Conservation (phyloP, 2,888 invertebrate genomes). For the Incurvaria masculella region DNA sequence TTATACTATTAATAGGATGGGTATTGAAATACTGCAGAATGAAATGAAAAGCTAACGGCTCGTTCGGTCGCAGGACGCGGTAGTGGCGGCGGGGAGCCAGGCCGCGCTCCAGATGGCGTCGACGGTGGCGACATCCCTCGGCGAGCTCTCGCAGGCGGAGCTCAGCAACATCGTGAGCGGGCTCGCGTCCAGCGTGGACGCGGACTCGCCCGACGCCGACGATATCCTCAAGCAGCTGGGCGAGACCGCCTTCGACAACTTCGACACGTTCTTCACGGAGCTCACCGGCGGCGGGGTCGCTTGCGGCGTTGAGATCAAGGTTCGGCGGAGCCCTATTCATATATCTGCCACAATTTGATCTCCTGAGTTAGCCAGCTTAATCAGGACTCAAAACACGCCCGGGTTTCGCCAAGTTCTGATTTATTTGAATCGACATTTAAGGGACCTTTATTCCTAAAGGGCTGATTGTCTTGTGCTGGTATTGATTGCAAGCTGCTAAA, state of each 20-base stretch:
- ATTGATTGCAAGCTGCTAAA: no score
- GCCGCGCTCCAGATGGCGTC: constrained; percentile 48
- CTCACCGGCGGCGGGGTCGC: constrained; percentile 55
- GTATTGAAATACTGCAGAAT: no score
- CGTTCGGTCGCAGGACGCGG: constrained; percentile 62
- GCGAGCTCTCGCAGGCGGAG: constrained; percentile 71
- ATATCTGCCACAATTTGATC: no score
- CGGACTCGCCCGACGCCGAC: constrained; percentile 62
- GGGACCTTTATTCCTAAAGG: no score
- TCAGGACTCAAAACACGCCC: no score
- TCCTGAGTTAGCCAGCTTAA: no score
- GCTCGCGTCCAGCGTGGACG: constrained; percentile 46
- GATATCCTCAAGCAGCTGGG: constrained; percentile 80
- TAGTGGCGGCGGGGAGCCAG: constrained; percentile 54
- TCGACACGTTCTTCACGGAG: constrained; percentile 79
- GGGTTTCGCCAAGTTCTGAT: no score
- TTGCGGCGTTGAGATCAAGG: constrained; percentile 63
- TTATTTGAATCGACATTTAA: no score
- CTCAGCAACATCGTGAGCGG: constrained; percentile 64
- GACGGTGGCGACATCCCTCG: constrained; percentile 40
- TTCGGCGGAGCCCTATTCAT: no score
- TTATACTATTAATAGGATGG: no score
- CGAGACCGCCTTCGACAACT: constrained; percentile 79
- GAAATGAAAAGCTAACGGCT: no score
- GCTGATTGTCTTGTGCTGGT: no score